phyloP scores from a whole-genome alignment of 2,113 vertebrate genomes.

The Seriola rivoliana region DNA sequence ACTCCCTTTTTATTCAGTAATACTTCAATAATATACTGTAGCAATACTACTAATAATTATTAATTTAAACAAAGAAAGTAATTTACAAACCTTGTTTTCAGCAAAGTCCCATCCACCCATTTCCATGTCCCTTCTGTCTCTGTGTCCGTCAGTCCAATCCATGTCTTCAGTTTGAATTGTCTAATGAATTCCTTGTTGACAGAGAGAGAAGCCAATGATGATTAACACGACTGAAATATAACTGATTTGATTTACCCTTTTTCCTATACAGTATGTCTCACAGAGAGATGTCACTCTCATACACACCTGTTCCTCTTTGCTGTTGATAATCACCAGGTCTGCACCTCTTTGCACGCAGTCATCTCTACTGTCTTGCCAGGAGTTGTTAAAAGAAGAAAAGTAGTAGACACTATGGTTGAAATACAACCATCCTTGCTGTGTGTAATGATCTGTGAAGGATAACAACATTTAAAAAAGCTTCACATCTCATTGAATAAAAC shows the following conservation, averaged over 20 bases:
- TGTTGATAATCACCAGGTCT: slow-evolving; percentile 61
- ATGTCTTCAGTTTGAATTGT: neutral
- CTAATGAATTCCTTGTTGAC: slow-evolving; percentile 3
- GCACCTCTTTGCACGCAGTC: slow-evolving; percentile 43
- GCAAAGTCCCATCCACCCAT: slow-evolving; percentile 43
- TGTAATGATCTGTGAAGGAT: neutral
- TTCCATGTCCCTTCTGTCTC: slow-evolving; percentile 27
- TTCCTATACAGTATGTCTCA: too few species aligned
- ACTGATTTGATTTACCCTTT: too few species aligned
- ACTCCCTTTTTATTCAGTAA: too few species aligned
- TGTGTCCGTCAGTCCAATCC: slow-evolving; percentile 42
- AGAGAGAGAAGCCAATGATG: neutral
- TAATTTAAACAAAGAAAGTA: too few species aligned
- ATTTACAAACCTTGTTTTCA: neutral
- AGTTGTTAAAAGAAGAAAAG: slow-evolving; percentile 31
- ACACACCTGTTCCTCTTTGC: slow-evolving; percentile 53
- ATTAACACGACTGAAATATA: too few species aligned
- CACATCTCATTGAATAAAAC: neutral
- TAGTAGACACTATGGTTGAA: slow-evolving; percentile 39
- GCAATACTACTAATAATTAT: too few species aligned
- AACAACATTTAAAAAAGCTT: neutral
- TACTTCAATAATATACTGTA: too few species aligned
- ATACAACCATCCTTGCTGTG: slow-evolving; percentile 30
- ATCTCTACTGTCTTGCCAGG: slow-evolving; percentile 48
- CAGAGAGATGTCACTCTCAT: too few species aligned